A percentile compares a stretch with the other conserved stretches of the same genome.
Conservation (phyloP, 2,888 invertebrate species). For the Lithophane ornitopus region DNA sequence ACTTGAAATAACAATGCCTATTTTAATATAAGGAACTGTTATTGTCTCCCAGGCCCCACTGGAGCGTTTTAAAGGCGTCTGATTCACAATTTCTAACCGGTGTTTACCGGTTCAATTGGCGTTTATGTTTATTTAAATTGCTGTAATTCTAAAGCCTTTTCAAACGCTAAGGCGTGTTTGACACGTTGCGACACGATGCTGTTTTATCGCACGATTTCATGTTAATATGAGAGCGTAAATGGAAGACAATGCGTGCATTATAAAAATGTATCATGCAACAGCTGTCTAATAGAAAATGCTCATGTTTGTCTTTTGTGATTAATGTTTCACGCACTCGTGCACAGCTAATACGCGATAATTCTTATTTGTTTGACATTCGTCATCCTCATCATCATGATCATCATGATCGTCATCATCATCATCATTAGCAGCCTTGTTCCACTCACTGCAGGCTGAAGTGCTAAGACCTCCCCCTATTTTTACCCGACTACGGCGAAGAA, state of each 20-base stretch:
- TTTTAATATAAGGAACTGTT: constrained; percentile 61
- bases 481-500: too few species aligned
- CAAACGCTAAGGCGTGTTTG: not conserved
- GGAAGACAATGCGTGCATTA: constrained; percentile 25
- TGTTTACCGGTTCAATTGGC: constrained; percentile 29
- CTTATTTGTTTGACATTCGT: not conserved
- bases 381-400: too few species aligned
- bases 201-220: constrained; percentile 6
- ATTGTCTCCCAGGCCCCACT: constrained; percentile 42
- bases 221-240: constrained; percentile 27
- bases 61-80: constrained; percentile 34
- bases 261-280: constrained; percentile 35
- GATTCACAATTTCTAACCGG: constrained; percentile 43
- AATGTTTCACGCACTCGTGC: constrained; percentile 26
- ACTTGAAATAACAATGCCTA: constrained; percentile 68
- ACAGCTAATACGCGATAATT: constrained; percentile 3
- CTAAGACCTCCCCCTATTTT: too few species aligned
- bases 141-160: constrained; percentile 16
- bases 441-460: too few species aligned
- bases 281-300: constrained; percentile 33
- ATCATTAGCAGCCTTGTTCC: too few species aligned
- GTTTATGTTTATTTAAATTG: constrained; percentile 35
- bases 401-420: too few species aligned
- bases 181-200: not conserved
- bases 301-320: constrained; percentile 26